phyloP scores from a whole-genome alignment of 1,140 invertebrate genomes.

The Paralvinella palmiformis region DNA sequence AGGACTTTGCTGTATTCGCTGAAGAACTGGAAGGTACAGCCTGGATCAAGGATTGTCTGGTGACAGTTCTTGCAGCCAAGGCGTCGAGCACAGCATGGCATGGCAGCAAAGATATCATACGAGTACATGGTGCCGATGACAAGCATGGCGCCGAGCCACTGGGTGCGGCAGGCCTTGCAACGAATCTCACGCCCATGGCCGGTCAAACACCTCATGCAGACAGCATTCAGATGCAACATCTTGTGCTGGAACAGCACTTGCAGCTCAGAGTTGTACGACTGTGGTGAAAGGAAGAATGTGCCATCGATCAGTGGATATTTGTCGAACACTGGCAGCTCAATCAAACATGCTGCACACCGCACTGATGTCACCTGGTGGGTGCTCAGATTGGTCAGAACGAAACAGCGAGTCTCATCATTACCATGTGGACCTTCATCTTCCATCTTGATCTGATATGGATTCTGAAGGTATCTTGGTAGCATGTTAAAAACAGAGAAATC shows the following conservation, averaged over 20 bases:
- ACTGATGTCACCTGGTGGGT: constrained; percentile 27
- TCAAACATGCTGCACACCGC: constrained; percentile 71
- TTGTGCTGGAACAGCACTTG: constrained; percentile 70
- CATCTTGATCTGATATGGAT: constrained; percentile 71
- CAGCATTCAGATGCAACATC: constrained; percentile 73
- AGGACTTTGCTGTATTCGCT: constrained; percentile 90
- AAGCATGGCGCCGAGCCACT: constrained; percentile 67
- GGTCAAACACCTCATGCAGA: constrained; percentile 15
- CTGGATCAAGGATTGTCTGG: constrained; percentile 40
- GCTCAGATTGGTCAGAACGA: constrained; percentile 42
- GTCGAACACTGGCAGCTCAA: constrained; percentile 86
- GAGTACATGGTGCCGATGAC: constrained; percentile 86
- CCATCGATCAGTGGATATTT: constrained; percentile 86
- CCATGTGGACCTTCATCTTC: constrained; percentile 95
- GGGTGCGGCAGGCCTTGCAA: constrained; percentile 75
- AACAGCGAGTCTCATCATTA: constrained; percentile 80
- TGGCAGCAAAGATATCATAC: constrained; percentile 94
- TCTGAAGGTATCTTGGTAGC: constrained; percentile 88
- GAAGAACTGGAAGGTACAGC: constrained; percentile 73
- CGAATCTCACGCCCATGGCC: constrained; percentile 57
- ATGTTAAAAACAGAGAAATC: constrained; percentile 93
- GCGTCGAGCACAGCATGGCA: constrained; percentile 87
- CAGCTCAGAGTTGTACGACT: constrained; percentile 12
- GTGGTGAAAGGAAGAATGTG: constrained; percentile 70
- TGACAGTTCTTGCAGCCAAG: constrained; percentile 58